Evolutionary conservation across 2,797 vertebrate genomes (phyloP).

Genomic region (Alosa sapidissima): DNA sequence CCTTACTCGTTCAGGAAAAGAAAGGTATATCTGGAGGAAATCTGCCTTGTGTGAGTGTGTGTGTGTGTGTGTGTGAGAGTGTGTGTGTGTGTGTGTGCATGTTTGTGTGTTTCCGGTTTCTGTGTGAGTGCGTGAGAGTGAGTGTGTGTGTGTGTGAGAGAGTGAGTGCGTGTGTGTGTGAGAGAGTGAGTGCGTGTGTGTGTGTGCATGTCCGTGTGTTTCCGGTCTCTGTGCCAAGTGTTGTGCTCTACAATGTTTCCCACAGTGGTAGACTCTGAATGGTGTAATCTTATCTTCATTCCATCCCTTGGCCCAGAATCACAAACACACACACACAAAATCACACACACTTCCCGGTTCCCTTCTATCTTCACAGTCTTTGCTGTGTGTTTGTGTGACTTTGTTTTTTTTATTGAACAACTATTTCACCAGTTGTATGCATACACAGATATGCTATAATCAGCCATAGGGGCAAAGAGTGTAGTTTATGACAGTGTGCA

Average conservation of each 20-base stretch:
- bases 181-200: background rate
- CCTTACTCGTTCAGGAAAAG: slow-evolving; percentile 4
- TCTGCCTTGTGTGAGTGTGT: background rate
- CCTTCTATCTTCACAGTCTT: background rate
- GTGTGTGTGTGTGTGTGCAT: background rate
- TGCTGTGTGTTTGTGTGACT: too few species aligned
- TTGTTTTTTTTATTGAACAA: too few species aligned
- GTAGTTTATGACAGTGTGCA: too few species aligned
- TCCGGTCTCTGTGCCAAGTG: slow-evolving; percentile 14
- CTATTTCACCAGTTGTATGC: too few species aligned
- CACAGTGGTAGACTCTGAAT: slow-evolving; percentile 7
- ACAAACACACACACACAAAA: background rate
- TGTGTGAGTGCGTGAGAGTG: background rate
- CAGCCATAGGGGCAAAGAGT: too few species aligned
- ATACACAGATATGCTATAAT: too few species aligned
- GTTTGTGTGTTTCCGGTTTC: too few species aligned
- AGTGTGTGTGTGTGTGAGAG: background rate
- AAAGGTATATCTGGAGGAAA: background rate
- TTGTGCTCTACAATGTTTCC: background rate
- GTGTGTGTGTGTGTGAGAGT: background rate
- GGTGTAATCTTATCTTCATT: slow-evolving; percentile 29
- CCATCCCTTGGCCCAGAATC: background rate
- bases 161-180: background rate
- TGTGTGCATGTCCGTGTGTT: background rate
- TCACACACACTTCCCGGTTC: background rate